These are phyloP conservation scores for Aphidius gifuensis DNA, from an alignment of 1,140 invertebrate species.

Conservation along the genomic window DNA sequence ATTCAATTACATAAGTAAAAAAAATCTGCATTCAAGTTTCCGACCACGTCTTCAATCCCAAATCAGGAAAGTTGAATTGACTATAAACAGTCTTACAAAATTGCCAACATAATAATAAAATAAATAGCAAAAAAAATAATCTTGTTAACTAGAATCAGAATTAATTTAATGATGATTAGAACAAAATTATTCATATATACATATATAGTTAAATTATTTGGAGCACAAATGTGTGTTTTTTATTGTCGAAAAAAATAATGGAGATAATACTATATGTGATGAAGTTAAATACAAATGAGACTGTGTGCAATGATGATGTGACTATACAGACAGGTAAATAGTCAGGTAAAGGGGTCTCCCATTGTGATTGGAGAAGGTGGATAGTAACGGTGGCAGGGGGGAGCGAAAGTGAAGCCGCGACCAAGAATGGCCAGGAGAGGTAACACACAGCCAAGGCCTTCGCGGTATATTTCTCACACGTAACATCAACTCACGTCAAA, in stretches of 20 bases:
- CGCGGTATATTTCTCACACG: constrained; percentile 19
- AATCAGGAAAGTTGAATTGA: constrained; percentile 1
- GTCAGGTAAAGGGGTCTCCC: constrained; percentile 5
- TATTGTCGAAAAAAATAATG: too few species aligned
- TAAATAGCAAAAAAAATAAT: too few species aligned
- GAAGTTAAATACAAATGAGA: background rate
- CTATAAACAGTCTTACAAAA: background rate
- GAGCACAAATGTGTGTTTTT: background rate
- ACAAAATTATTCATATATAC: too few species aligned
- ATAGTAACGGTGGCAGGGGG: constrained; percentile 33
- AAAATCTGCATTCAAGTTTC: constrained; percentile 2
- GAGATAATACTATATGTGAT: background rate
- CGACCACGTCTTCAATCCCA: constrained; percentile 8
- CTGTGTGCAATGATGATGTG: background rate
- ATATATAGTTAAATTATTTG: too few species aligned
- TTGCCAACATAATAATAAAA: background rate
- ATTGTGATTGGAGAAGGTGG: constrained; percentile 25
- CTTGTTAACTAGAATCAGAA: too few species aligned
- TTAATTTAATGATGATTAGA: too few species aligned
- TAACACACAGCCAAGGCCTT: constrained; percentile 20
- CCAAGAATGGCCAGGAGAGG: constrained; percentile 53
- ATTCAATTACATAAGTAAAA: too few species aligned
- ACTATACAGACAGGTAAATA: background rate
- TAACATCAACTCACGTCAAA: constrained; percentile 19
- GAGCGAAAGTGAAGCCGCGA: constrained; percentile 52